These are phyloP conservation scores for Cyclopterus lumpus DNA, from an alignment of 2,797 vertebrate species.

Conservation along the genomic window DNA sequence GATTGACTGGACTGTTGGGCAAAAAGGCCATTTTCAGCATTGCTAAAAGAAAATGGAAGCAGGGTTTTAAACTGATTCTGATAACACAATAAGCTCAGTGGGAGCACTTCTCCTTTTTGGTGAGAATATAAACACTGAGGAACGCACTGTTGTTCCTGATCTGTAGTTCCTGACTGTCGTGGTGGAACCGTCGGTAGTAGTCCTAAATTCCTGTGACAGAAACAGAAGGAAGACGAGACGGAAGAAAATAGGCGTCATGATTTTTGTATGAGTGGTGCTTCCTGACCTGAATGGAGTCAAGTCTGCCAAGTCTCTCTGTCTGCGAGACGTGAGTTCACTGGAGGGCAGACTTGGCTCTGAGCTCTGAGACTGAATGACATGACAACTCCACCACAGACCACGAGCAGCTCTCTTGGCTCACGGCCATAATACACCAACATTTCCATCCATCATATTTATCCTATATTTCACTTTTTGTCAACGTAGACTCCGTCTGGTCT, in stretches of 20 bases:
- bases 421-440: conserved; percentile 45
- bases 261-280: conserved; percentile 50
- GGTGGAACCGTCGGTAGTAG: not conserved
- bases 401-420: conserved; percentile 13
- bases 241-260: conserved; percentile 66
- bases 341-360: conserved; percentile 56
- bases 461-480: conserved; percentile 52
- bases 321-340: conserved; percentile 48
- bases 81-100: not conserved
- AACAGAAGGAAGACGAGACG: conserved; percentile 39
- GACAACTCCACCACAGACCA: conserved; percentile 33
- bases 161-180: conserved; percentile 2
- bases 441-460: conserved; percentile 42
- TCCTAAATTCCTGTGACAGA: not conserved
- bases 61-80: not conserved
- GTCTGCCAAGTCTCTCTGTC: conserved; percentile 47
- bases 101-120: not conserved
- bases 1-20: not conserved
- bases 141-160: not conserved
- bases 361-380: conserved; percentile 39
- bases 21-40: not conserved
- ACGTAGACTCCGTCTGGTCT: conserved; percentile 93
- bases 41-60: not conserved
- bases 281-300: conserved; percentile 51
- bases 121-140: not conserved